A percentile compares a stretch with the other conserved stretches of the same genome.
Evolutionary conservation across 2,888 invertebrate genomes (phyloP).

Genomic region (Amblyjoppa proteus): DNA sequence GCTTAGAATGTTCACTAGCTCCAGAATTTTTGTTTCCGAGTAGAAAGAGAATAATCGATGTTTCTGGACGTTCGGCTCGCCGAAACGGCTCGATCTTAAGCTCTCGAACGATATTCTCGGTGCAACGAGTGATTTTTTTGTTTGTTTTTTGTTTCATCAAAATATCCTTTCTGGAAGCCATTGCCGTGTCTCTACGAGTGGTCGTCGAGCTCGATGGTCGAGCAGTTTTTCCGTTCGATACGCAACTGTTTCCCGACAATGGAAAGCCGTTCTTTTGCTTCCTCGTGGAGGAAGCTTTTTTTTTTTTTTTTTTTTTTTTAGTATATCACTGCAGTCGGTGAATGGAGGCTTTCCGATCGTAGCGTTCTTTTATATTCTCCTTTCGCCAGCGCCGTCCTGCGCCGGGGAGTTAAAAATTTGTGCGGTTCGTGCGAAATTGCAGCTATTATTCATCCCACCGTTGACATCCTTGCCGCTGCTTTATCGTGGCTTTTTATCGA

Average conservation of each 20-base stretch:
- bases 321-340: not conserved
- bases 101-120: conserved; percentile 4
- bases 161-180: not conserved
- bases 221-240: conserved; percentile 28
- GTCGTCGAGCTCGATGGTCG: conserved; percentile 23
- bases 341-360: conserved; percentile 16
- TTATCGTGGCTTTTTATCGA: conserved; percentile 10
- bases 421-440: not conserved
- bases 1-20: not conserved
- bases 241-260: conserved; percentile 23
- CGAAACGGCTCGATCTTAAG: not conserved
- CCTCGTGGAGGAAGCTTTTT: too few relatives aligned
- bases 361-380: not conserved
- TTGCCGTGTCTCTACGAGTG: not conserved
- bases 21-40: not conserved
- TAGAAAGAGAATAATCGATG: not conserved
- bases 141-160: not conserved
- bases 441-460: conserved; percentile 1
- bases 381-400: not conserved
- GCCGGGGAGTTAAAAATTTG: not conserved
- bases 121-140: not conserved
- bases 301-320: not conserved
- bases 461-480: not conserved
- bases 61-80: not conserved
- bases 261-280: not conserved